Conservation (phyloP, 1,140 invertebrate genomes). For the Drosophila trapezifrons region DNA sequence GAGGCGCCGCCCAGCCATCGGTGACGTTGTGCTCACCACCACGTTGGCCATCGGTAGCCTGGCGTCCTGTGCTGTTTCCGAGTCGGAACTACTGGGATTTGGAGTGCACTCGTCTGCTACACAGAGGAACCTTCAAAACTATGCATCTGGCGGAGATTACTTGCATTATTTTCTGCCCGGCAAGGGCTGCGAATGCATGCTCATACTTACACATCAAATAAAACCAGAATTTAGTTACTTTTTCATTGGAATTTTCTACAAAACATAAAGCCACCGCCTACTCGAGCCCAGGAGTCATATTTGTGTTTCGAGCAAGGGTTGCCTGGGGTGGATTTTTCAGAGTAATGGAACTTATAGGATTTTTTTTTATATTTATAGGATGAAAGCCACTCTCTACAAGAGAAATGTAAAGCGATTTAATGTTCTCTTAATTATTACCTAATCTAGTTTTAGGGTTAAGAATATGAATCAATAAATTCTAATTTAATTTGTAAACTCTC, state of each 20-base stretch:
- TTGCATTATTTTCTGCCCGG: too few relatives aligned
- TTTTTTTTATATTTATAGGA: too few relatives aligned
- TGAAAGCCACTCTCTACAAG: too few relatives aligned
- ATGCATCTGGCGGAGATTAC: slow-evolving; percentile 29
- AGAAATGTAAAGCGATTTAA: too few relatives aligned
- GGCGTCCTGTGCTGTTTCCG: slow-evolving; percentile 54
- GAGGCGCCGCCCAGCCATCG: slow-evolving; percentile 99
- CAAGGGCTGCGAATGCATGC: neutral
- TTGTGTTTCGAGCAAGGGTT: neutral
- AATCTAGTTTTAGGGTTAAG: too few relatives aligned
- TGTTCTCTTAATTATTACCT: too few relatives aligned
- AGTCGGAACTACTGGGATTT: slow-evolving; percentile 66
- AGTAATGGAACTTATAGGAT: too few relatives aligned
- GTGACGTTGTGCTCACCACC: slow-evolving; percentile 95
- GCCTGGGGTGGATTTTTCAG: too few relatives aligned
- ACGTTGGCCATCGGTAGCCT: slow-evolving; percentile 59
- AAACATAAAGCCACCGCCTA: slow-evolving; percentile 41
- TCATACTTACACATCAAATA: slow-evolving; percentile 67
- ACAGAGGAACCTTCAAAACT: slow-evolving; percentile 72
- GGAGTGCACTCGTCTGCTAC: slow-evolving; percentile 71
- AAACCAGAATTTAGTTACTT: slow-evolving; percentile 68
- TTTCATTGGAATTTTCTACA: slow-evolving; percentile 52
- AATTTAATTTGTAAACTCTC: too few relatives aligned
- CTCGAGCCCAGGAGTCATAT: slow-evolving; percentile 5
- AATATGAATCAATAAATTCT: too few relatives aligned